Base-by-base conservation (phyloP, 2,888 invertebrate species). In the Torymus tubicola region DNA sequence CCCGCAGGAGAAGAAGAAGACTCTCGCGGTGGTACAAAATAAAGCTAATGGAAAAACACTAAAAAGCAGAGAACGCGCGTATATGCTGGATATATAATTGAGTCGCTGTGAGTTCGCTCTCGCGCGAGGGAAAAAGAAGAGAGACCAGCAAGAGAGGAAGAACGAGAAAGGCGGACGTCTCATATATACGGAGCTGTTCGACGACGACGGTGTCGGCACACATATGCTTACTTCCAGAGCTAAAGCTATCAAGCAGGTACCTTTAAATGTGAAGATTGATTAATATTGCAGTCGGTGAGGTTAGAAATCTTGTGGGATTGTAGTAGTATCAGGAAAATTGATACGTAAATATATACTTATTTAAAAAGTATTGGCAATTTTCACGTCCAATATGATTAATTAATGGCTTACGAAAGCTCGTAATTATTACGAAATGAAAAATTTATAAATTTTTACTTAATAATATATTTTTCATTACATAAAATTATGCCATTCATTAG, bases 221-320 rank as follows among this genome's bases (percentile, higher is more conserved):
- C 55, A 21, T 73, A 55, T 16, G 65, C 18, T 68, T 14, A 4
- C n/a, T 63, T 53, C 60, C 63, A n/a, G 11, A 63, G 14, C 71
- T 42, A 57, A 53, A 63, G 1, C 2, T 13, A 21, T 61, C 61
- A 31, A 72, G 71, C 73, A 61, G 73, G 68, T 61, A 78, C 50
- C 60, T 67, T 78, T 58, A 67, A 60, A 67, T 67, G 60, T 31
- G 18, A 72, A 55, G 16, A 58, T 67, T 67, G 65, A 16, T 21
- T 65, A 18, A 61, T 16, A n/a, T 14, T 67, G n/a, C 18, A 63
- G 69, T 69, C 55, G 16, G 42, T 53, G 69, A 76, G 76, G 69
- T 76, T 76, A 76, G 75, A 75, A 68, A 60, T 14, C 21, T 61
- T 71, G 3, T 12, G n/a, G 50, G 11, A 70, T 4, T 13, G 5